Percentiles rank a stretch among this genome's conserved stretches.
Conservation (phyloP, 2,888 invertebrate genomes). For the Metopia argyrocephala region DNA sequence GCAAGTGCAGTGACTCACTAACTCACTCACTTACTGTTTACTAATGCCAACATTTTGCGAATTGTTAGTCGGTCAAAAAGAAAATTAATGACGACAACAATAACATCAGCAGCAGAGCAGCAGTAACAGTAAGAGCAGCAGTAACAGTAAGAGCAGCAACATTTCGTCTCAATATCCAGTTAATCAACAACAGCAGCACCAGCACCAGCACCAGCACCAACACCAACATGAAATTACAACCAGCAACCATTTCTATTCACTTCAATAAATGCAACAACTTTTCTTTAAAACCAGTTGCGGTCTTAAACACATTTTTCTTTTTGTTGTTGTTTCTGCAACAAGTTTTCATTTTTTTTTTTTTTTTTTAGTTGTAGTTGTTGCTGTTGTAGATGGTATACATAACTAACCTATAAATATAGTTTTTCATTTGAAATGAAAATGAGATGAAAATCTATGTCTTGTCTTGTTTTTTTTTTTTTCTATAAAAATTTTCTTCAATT, state of each 20-base stretch:
- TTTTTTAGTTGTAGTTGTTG: not conserved
- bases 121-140: conserved; percentile 15
- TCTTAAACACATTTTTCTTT: conserved; percentile 1
- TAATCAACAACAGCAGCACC: conserved; percentile 38
- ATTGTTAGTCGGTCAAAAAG: conserved; percentile 61
- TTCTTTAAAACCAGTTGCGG: conserved; percentile 54
- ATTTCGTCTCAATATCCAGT: conserved; percentile 57
- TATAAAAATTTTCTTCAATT: not conserved
- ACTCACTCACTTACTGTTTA: not conserved
- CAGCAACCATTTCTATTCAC: not conserved
- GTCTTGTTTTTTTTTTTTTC: conserved; percentile 9
- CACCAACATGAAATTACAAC: conserved; percentile 60
- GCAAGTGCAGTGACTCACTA: conserved; percentile 74
- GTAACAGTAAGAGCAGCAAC: too few species aligned
- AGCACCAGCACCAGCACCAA: conserved; percentile 22
- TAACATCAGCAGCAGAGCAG: conserved; percentile 30
- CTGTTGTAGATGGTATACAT: conserved; percentile 47
- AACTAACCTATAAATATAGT: conserved; percentile 66
- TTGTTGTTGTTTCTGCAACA: too few species aligned
- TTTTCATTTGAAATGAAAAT: conserved; percentile 60
- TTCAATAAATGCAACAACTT: not conserved
- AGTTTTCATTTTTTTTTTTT: not conserved
- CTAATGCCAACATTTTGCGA: not conserved
- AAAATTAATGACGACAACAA: conserved; percentile 22
- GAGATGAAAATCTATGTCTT: conserved; percentile 54